Evolutionary conservation across 30 jellyfish, hydroid and myxozoan species (phyloP), one percentile per base, ranked within the genome.

Genomic region (Pseudorhiza aurosa): DNA sequence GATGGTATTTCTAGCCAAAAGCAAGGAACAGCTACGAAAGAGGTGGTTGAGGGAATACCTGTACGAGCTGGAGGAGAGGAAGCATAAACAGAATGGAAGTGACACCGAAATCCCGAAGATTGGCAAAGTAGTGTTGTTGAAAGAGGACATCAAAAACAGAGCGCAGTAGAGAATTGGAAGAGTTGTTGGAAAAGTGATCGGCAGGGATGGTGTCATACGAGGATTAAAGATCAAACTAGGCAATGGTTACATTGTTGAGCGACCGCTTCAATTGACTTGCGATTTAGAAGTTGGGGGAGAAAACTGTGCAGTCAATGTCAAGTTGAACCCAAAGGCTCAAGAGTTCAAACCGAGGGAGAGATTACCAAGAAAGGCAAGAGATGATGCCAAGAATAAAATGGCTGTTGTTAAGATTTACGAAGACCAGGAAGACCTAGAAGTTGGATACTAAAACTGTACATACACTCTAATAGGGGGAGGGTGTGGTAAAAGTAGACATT

Each of bases 261-360:
- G 85, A 49, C 85, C 85, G 36, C 72, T 71, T 24, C 85, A 71
- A 49, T 53, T 71, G 14, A 44, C 46, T 46, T 71, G 85, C 85
- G 76, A 71, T 49, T 71, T 71, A 49, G 85, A 71, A 71, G 76
- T 71, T 29, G 71, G 76, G 55, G 85, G 71, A 71, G 85, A 71
- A 71, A 45, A 71, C 85, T 36, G 80, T 65, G 76, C 35, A 47
- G 85, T 71, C 18, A 49, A 46, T 49, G 44, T 12, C 50, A 21
- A 71, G 53, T 43, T 71, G 72, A 71, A 71, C 39, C 85, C 58
- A 50, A 71, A 71, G 72, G 77, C 83, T 8, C 37, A 14, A 35
- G 83, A 69, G 77, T 69, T 69, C 24, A 22, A 9, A 29, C 79
- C 79, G 10, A 25, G 79, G 15, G 55, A 8, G 24, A 8, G 19